Percentiles rank a stretch among this genome's conserved stretches.
Evolutionary conservation across 2,797 vertebrate species (phyloP).

Genomic region (Pterois miles): DNA sequence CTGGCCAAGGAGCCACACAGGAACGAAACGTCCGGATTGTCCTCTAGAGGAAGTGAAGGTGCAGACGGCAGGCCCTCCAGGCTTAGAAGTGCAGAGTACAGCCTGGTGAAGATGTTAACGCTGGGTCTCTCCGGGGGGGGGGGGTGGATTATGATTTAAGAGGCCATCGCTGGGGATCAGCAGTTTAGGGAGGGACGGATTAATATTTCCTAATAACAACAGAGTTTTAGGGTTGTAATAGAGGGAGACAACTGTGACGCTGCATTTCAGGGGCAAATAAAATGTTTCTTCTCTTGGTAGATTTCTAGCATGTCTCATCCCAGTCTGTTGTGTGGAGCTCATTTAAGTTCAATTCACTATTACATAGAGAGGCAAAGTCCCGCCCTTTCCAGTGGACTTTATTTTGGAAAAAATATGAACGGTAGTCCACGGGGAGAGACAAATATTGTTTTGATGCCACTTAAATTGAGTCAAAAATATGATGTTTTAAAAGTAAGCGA

Average conservation of each 20-base stretch:
- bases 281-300: not conserved
- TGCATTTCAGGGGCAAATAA: not conserved
- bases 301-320: not conserved
- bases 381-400: too few species aligned
- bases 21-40: slow-evolving; percentile 56
- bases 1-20: slow-evolving; percentile 53
- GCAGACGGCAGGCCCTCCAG: slow-evolving; percentile 45
- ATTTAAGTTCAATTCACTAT: not conserved
- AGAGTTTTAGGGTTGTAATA: not conserved
- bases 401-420: too few species aligned
- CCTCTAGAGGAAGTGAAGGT: slow-evolving; percentile 70
- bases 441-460: too few species aligned
- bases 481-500: too few species aligned
- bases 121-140: slow-evolving; percentile 26
- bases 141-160: slow-evolving; percentile 58
- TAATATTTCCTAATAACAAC: slow-evolving; percentile 46
- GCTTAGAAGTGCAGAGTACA: slow-evolving; percentile 59
- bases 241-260: not conserved
- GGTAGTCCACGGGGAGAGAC: too few species aligned
- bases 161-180: slow-evolving; percentile 40
- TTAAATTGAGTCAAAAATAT: too few species aligned
- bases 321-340: not conserved
- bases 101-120: slow-evolving; percentile 66
- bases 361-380: too few species aligned
- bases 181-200: slow-evolving; percentile 35